Percentiles rank a stretch among this genome's conserved stretches.
phyloP scores from a whole-genome alignment of 2,797 vertebrate genomes.

The Acropternis orthonyx region DNA sequence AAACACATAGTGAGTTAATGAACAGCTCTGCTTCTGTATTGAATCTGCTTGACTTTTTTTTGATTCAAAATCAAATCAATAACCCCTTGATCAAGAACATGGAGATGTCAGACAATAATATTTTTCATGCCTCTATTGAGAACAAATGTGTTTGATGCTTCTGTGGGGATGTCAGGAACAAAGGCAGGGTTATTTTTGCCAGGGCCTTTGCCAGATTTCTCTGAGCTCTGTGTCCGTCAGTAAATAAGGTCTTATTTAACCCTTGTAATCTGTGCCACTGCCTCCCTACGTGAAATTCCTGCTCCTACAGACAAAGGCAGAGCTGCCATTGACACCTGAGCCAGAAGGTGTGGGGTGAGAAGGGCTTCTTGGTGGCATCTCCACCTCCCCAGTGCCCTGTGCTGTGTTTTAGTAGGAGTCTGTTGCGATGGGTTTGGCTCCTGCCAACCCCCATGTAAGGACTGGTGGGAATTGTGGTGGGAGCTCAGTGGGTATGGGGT shows the following conservation, averaged over 20 bases:
- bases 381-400: background rate
- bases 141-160: background rate
- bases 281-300: background rate
- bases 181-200: background rate
- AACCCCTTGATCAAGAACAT: background rate
- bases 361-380: background rate
- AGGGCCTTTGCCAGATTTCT: background rate
- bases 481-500: background rate
- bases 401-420: accelerated
- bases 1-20: background rate
- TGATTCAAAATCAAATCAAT: background rate
- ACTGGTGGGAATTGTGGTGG: accelerated
- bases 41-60: background rate
- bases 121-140: background rate
- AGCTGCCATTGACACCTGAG: background rate
- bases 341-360: background rate
- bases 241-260: background rate
- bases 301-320: background rate
- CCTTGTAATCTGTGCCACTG: background rate
- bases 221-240: background rate
- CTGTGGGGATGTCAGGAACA: background rate
- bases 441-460: accelerated
- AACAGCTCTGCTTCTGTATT: background rate
- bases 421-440: accelerated
- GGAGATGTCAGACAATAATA: background rate